These are phyloP conservation scores for Drosophila auraria DNA, from an alignment of 1,140 invertebrate species.

Conservation along the genomic window DNA sequence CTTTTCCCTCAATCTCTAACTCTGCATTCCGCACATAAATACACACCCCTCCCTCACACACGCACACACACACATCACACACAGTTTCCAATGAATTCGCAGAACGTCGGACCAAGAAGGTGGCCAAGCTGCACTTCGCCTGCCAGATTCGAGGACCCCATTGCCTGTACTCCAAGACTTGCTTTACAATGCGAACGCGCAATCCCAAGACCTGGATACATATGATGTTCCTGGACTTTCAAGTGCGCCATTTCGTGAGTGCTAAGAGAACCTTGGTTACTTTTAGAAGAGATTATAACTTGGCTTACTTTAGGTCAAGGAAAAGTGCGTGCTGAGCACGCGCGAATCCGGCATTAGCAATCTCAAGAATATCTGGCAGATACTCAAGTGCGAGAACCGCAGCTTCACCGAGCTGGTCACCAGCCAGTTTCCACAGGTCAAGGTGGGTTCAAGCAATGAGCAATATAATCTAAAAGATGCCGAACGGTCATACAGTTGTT, in stretches of 20 bases:
- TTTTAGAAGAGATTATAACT: too few relatives aligned
- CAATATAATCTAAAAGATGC: too few relatives aligned
- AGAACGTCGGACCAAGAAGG: slow-evolving; percentile 93
- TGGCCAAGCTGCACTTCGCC: slow-evolving; percentile 94
- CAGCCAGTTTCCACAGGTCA: slow-evolving; percentile 94
- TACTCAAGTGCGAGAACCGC: slow-evolving; percentile 94
- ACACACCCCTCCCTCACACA: slow-evolving; percentile 12
- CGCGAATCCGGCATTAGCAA: slow-evolving; percentile 93
- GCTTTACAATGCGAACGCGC: slow-evolving; percentile 94
- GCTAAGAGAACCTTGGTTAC: too few relatives aligned
- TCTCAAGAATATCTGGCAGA: slow-evolving; percentile 96
- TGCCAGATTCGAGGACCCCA: slow-evolving; percentile 94
- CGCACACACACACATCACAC: slow-evolving; percentile 54
- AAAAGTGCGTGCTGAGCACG: slow-evolving; percentile 92
- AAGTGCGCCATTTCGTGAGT: slow-evolving; percentile 87
- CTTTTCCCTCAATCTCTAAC: slow-evolving; percentile 27
- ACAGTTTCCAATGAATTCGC: slow-evolving; percentile 85
- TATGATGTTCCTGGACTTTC: slow-evolving; percentile 96
- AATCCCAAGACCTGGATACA: slow-evolving; percentile 96
- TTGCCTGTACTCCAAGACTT: slow-evolving; percentile 94
- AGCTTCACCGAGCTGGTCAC: slow-evolving; percentile 96
- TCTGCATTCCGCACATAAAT: slow-evolving; percentile 28
- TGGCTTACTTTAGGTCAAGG: slow-evolving; percentile 88
- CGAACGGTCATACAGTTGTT: too few relatives aligned
- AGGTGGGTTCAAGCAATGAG: slow-evolving; percentile 86